Evolutionary conservation across 2,113 vertebrate genomes (phyloP), one percentile per base, ranked within the genome.

Genomic region (Passer domesticus): DNA sequence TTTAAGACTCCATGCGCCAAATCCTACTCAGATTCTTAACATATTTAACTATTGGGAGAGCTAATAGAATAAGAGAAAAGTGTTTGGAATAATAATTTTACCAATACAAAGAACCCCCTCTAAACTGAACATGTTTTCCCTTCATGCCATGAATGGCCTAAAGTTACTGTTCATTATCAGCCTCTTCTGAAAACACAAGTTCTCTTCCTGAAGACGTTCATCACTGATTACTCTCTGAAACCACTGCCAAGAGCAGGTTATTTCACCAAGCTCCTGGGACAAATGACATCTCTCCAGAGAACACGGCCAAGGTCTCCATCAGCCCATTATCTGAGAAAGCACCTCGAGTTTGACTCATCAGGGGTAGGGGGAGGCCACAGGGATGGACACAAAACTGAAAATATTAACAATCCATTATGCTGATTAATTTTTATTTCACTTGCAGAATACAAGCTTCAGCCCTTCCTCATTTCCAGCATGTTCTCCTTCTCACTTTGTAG

Each of bases 261-360:
- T 33, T 59, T 11, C 66, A 52, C 27, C 0, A 0, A 79, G 50
- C 22, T 81, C 43, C 13, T 15, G 9, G 11, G 33, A 74, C 30
- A 66, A 21, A 10, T 20, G 47, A 50, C 43, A 53, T 19, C n/a
- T n/a, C 33, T 24, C 14, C 64, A 78, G 49, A 74, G 43, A 62
- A 47, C 14, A 23, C 2, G 21, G 43, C 37, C 56, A 67, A 58
- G 37, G 58, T 56, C 64, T 79, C 55, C 50, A 79, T 3, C 33
- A 64, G 41, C 10, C 43, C 27, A 2, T 20, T 39, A 4, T 4
- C 56, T 78, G 20, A 21, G 46, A 63, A 37, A 78, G 5, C 17
- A 77, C 13, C 13, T 44, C 6, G 4, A 35, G 16, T 28, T 13
- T n/a, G 7, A n/a, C 22, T 46, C 7, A 4, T 15, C 6, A 15